Evolutionary conservation across 2,113 vertebrate species (phyloP), one percentile per base, ranked within the genome.

Genomic region (Gopherus evgoodei): DNA sequence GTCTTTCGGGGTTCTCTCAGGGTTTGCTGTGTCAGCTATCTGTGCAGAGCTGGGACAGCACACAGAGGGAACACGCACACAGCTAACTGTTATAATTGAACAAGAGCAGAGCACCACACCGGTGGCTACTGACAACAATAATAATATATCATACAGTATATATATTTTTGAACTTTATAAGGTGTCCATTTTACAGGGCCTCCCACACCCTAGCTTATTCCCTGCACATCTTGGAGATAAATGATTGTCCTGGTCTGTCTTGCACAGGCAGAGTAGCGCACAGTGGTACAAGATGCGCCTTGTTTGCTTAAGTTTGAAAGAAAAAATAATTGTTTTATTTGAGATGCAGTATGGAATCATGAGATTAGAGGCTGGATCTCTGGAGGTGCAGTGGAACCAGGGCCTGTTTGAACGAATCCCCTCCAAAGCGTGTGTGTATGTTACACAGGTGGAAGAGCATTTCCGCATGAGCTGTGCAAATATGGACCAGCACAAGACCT

Each of bases 121-220:
- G 3, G 47, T 49, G 11, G 47, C 47, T 49, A 49, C 47, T 11
- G 47, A 49, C 47, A 49, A 49, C 47, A 49, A 11, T 49, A 49
- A 76, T 11, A 47, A 42, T 24, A 25, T 44, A 10, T 24, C 24
- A 76, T 42, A 27, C 24, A 11, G 38, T 44, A 13, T 12, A 25
- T 44, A 76, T 6, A 47, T 47, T 27, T 76, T 27, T 47, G 12
- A 44, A 11, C 49, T 81, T 12, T 42, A 24, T 78, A 80, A 83
- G 22, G 25, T 0, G 0, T 88, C 19, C 27, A 19, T 88, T 54
- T 3, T 0, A 0, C n/a, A 79, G 44, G 27, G 42, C 69, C 49
- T 56, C n/a, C 54, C 11, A 54, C 42, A 16, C 29, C 13, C 62
- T 56, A 21, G 0, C 72, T 27, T 86, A 87, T 86, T 95, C 76